Percentiles rank a stretch among this genome's conserved stretches.
Conservation (phyloP, 2,113 vertebrate species). For the Pterophyllum scalare region DNA sequence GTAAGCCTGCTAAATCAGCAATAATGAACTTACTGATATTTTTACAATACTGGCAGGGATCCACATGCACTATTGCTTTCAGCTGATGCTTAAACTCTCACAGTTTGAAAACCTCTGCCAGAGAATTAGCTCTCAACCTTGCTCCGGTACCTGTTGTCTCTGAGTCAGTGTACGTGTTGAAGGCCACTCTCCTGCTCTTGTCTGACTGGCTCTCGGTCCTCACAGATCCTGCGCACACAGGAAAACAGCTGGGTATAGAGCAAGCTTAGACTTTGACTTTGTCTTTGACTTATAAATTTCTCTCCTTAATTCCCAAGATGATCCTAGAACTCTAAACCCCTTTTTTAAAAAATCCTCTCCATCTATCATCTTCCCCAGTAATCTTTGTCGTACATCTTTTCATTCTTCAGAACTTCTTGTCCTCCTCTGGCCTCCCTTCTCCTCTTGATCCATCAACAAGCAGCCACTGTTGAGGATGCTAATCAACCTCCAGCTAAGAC, state of each 20-base stretch:
- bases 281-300: not conserved
- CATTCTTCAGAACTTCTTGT: not conserved
- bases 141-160: conserved; percentile 69
- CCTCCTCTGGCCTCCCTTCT: not conserved
- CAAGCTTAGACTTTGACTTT: not conserved
- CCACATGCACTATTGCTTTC: not conserved
- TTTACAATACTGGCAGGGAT: not conserved
- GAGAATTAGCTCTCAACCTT: not conserved
- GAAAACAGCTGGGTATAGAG: not conserved
- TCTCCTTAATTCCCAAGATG: too few species aligned
- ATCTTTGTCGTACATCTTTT: conserved; percentile 10
- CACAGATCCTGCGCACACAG: conserved; percentile 61
- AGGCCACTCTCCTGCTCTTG: conserved; percentile 61
- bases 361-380: conserved; percentile 31
- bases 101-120: not conserved
- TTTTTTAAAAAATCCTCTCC: conserved; percentile 15
- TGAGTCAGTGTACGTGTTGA: conserved; percentile 69
- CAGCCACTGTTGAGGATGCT: conserved; percentile 25
- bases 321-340: not conserved
- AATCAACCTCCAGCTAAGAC: conserved; percentile 62
- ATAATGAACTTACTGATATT: not conserved
- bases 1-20: not conserved
- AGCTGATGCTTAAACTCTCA: not conserved
- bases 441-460: conserved; percentile 25
- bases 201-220: conserved; percentile 64